Percentiles rank a stretch among this genome's conserved stretches.
phyloP scores from a whole-genome alignment of 2,113 vertebrate genomes.

The Laticauda colubrina region DNA sequence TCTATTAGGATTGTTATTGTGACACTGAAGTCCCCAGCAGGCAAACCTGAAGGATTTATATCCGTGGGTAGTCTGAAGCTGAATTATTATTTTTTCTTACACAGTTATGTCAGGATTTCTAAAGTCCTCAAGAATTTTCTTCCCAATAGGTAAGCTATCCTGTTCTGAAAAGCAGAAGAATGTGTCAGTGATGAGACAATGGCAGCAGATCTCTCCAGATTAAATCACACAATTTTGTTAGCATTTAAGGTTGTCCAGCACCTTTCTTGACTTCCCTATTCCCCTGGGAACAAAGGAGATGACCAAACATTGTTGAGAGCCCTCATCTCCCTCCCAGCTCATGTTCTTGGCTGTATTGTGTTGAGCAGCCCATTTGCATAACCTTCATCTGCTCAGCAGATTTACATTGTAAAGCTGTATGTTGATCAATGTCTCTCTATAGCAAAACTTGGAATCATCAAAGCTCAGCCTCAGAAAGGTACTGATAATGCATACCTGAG shows the following conservation, averaged over 20 bases:
- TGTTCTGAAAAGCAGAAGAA: background rate
- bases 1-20: background rate
- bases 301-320: background rate
- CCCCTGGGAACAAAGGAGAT: background rate
- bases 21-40: background rate
- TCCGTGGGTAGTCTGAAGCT: background rate
- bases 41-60: background rate
- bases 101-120: background rate
- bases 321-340: background rate
- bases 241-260: background rate
- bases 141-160: background rate
- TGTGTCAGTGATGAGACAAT: background rate
- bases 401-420: background rate
- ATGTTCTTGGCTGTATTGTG: background rate
- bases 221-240: background rate
- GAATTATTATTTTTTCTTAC: background rate
- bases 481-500: background rate
- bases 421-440: background rate
- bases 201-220: background rate
- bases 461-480: background rate
- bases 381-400: background rate
- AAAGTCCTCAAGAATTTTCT: background rate
- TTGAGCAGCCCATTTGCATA: background rate
- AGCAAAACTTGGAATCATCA: conserved; percentile 27
- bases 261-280: background rate